Evolutionary conservation across 2,888 invertebrate genomes (phyloP).

Genomic region (Isotomurus palustris): DNA sequence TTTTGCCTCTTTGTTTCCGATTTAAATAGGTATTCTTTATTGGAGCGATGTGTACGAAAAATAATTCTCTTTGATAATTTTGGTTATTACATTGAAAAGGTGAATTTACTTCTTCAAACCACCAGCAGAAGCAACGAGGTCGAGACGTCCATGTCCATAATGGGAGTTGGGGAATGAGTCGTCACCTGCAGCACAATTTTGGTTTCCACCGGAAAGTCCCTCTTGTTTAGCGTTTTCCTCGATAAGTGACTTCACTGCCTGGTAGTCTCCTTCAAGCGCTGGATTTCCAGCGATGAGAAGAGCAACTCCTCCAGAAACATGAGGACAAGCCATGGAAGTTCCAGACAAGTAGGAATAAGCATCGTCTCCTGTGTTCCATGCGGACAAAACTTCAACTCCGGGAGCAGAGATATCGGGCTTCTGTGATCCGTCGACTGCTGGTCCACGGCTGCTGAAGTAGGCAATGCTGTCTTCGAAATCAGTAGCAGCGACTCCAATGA

Average conservation of each 20-base stretch:
- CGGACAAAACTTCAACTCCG: conserved; percentile 11
- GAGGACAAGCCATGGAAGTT: conserved; percentile 21
- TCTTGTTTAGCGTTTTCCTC: neutral
- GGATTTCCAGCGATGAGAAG: conserved; percentile 13
- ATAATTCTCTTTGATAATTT: too few species aligned
- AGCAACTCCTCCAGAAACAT: conserved; percentile 21
- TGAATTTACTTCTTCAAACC: too few species aligned
- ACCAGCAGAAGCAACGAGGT: neutral
- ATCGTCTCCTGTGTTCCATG: conserved; percentile 4
- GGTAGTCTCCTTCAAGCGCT: neutral
- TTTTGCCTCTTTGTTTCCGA: too few species aligned
- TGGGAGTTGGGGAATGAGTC: conserved; percentile 4
- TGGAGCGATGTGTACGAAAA: too few species aligned
- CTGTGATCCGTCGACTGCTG: neutral
- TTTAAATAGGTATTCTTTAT: too few species aligned
- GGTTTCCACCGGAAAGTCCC: neutral
- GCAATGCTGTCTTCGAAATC: conserved; percentile 4
- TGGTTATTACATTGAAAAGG: too few species aligned
- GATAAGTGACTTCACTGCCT: neutral
- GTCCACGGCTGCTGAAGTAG: conserved; percentile 18
- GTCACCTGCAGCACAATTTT: neutral
- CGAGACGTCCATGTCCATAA: conserved; percentile 1
- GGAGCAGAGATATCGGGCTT: conserved; percentile 29
- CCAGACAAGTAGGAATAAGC: conserved; percentile 13
- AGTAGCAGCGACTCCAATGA: conserved; percentile 23